phyloP scores from a whole-genome alignment of 1,140 invertebrate genomes.

The Metopolophium dirhodum region DNA sequence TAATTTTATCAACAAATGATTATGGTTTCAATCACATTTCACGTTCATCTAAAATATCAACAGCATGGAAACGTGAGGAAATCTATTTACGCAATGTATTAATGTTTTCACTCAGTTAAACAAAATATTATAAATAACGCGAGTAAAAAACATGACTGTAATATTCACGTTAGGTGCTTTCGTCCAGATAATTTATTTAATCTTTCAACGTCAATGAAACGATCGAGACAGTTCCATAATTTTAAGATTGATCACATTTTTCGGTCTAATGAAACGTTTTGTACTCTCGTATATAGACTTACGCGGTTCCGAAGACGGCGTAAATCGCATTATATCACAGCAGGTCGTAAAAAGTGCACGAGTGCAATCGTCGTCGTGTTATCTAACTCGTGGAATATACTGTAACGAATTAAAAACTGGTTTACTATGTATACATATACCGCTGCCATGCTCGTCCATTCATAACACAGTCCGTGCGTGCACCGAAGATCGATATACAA shows the following conservation, averaged over 20 bases:
- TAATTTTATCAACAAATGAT: background rate
- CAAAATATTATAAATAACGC: background rate
- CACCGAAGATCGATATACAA: background rate
- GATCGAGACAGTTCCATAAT: background rate
- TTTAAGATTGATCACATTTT: slow-evolving; percentile 6
- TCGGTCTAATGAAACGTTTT: background rate
- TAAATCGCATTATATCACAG: slow-evolving; percentile 46
- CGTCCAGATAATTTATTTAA: background rate
- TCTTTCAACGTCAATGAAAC: background rate
- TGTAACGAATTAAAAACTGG: slow-evolving; percentile 34
- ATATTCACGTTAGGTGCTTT: background rate
- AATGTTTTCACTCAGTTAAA: background rate
- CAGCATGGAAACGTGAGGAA: background rate
- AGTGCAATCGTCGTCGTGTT: slow-evolving; percentile 27
- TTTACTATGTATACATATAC: slow-evolving; percentile 24
- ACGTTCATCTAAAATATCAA: background rate
- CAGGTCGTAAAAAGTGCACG: slow-evolving; percentile 31
- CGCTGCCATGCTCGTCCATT: background rate
- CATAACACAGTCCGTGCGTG: slow-evolving; percentile 3
- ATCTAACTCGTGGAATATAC: slow-evolving; percentile 39
- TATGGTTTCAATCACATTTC: background rate
- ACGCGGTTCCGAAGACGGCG: slow-evolving; percentile 8
- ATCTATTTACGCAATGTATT: background rate
- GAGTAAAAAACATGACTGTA: background rate
- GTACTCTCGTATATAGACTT: background rate